A percentile compares a stretch with the other conserved stretches of the same genome.
These are phyloP conservation scores for Oscheius sp. DNA, from an alignment of 2,888 invertebrate species.

Conservation along the genomic window DNA sequence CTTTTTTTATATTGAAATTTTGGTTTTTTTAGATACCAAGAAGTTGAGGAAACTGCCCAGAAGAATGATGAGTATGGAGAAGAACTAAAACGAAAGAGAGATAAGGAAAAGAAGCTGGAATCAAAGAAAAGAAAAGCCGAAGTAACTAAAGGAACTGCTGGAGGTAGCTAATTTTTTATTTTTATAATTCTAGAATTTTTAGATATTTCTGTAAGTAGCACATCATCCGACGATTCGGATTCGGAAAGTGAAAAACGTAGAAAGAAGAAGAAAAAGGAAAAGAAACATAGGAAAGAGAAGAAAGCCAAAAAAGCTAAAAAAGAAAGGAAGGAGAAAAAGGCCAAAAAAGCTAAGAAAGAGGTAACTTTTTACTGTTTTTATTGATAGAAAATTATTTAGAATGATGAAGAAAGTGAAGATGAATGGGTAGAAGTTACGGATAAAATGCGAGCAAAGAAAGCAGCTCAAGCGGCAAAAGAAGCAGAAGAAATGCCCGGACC, in stretches of 20 bases:
- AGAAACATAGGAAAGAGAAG: constrained; percentile 48
- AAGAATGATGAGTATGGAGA: constrained; percentile 51
- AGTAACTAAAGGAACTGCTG: constrained; percentile 26
- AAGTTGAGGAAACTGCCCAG: constrained; percentile 50
- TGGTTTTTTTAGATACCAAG: constrained; percentile 24
- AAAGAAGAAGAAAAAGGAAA: constrained; percentile 48
- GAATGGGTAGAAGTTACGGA: constrained; percentile 40
- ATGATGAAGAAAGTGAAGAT: constrained; percentile 37
- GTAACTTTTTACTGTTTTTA: neutral
- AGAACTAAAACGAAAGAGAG: constrained; percentile 49
- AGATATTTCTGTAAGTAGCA: constrained; percentile 1
- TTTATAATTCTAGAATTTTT: neutral
- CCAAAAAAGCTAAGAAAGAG: constrained; percentile 37
- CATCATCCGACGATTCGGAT: constrained; percentile 15
- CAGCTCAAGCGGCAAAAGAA: constrained; percentile 43
- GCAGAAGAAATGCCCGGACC: constrained; percentile 53
- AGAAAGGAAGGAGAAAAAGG: constrained; percentile 51
- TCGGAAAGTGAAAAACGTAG: constrained; percentile 46
- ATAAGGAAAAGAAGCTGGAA: constrained; percentile 53
- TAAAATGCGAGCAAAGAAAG: constrained; percentile 39
- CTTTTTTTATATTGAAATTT: constrained; percentile 9
- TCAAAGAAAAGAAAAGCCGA: constrained; percentile 39
- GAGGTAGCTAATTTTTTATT: neutral
- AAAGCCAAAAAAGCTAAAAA: constrained; percentile 46
- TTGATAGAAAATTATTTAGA: neutral